Conservation (phyloP, 1,140 invertebrate species). For the Drosophila watanabei region DNA sequence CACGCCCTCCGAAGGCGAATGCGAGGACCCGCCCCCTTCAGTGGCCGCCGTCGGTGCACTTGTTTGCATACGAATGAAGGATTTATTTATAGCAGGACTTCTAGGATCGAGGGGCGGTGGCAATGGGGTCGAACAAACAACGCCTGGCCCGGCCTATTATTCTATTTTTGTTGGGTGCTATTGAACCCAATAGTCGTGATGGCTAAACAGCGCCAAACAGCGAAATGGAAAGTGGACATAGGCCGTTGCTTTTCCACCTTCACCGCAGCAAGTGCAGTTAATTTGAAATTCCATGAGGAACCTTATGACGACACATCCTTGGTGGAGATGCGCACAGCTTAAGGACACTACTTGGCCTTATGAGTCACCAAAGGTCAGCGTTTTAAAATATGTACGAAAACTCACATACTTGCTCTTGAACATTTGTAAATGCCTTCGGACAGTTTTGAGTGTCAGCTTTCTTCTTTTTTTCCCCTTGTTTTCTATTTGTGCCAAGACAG, state of each 20-base stretch:
- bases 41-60: slow-evolving; percentile 54
- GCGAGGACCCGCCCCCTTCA: slow-evolving; percentile 8
- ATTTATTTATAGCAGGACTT: slow-evolving; percentile 64
- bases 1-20: slow-evolving; percentile 49
- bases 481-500: slow-evolving; percentile 23
- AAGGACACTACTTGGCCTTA: slow-evolving; percentile 50
- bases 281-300: slow-evolving; percentile 63
- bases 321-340: slow-evolving; percentile 30
- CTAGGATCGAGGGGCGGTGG: neutral
- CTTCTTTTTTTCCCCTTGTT: neutral
- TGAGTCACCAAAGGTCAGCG: slow-evolving; percentile 58
- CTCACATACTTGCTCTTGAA: slow-evolving; percentile 63
- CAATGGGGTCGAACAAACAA: slow-evolving; percentile 30
- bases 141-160: slow-evolving; percentile 59
- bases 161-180: slow-evolving; percentile 77
- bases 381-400: slow-evolving; percentile 39
- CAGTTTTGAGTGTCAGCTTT: slow-evolving; percentile 37
- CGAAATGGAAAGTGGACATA: slow-evolving; percentile 51
- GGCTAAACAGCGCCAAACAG: slow-evolving; percentile 36
- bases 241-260: too few species aligned
- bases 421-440: slow-evolving; percentile 61
- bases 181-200: slow-evolving; percentile 68
- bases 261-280: slow-evolving; percentile 42
- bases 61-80: slow-evolving; percentile 75
- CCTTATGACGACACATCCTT: slow-evolving; percentile 58